Percentiles rank a stretch among this genome's conserved stretches.
phyloP scores from a whole-genome alignment of 2,888 invertebrate genomes.

The Diadromus collaris region DNA sequence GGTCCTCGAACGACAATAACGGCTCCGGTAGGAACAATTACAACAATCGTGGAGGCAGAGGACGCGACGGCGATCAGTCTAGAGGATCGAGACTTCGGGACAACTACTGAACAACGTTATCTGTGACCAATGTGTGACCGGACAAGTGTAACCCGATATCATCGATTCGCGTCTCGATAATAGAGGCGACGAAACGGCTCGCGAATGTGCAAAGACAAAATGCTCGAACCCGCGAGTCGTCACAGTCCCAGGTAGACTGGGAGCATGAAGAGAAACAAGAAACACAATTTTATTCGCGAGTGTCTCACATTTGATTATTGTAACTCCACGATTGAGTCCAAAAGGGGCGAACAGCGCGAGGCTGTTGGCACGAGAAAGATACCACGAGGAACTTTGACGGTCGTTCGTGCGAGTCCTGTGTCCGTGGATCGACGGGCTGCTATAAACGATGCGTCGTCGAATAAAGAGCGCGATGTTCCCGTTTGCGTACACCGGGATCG shows the following conservation, averaged over 20 bases:
- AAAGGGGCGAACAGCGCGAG: conserved; percentile 14
- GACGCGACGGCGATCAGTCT: conserved; percentile 71
- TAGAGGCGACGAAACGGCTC: background rate
- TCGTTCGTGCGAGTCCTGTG: conserved; percentile 21
- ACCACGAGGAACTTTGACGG: conserved; percentile 20
- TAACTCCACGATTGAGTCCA: conserved; percentile 47
- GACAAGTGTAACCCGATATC: background rate
- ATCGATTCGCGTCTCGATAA: conserved; percentile 2
- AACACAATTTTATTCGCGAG: conserved; percentile 30
- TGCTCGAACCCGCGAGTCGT: conserved; percentile 25
- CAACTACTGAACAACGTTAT: conserved; percentile 66
- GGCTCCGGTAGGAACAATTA: conserved; percentile 68
- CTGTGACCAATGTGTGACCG: background rate
- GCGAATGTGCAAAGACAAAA: conserved; percentile 21
- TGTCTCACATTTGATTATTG: conserved; percentile 58
- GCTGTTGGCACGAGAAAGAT: background rate
- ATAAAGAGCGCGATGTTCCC: conserved; percentile 32
- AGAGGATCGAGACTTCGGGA: conserved; percentile 72
- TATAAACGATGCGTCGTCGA: conserved; percentile 27
- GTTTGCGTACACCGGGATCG: conserved; percentile 41
- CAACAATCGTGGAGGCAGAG: conserved; percentile 72
- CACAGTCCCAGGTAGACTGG: conserved; percentile 2
- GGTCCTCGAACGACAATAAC: conserved; percentile 69
- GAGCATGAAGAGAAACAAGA: background rate
- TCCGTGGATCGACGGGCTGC: conserved; percentile 45